Evolutionary conservation across 2,888 invertebrate species (phyloP).

Genomic region (Boloria euphrosyne): DNA sequence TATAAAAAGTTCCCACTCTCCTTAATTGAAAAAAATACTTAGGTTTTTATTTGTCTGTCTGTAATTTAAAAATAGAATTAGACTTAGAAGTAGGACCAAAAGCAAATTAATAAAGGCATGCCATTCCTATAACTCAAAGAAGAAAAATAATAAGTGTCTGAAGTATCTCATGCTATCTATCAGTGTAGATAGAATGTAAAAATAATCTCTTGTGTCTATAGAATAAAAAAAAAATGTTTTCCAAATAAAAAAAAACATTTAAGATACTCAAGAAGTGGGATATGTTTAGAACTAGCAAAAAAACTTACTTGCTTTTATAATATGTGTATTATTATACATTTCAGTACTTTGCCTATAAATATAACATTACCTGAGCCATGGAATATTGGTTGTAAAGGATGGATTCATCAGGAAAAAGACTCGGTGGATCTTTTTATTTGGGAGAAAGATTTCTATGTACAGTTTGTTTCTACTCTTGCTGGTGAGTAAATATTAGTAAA

Average conservation of each 20-base stretch:
- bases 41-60: too few relatives aligned
- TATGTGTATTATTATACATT: constrained; percentile 38
- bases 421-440: constrained; percentile 72
- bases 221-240: too few relatives aligned
- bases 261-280: background rate
- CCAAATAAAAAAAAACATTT: background rate
- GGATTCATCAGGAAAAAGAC: constrained; percentile 55
- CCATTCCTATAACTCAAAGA: too few relatives aligned
- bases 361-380: constrained; percentile 50
- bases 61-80: too few relatives aligned
- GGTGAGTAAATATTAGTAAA: constrained; percentile 51
- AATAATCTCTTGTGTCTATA: background rate
- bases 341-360: constrained; percentile 53
- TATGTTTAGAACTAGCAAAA: background rate
- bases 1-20: too few relatives aligned
- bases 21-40: too few relatives aligned
- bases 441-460: constrained; percentile 84
- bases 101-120: too few relatives aligned
- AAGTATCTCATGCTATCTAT: too few relatives aligned
- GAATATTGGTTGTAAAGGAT: constrained; percentile 53
- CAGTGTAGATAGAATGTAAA: too few relatives aligned
- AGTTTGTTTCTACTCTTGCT: constrained; percentile 74
- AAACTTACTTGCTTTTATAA: background rate
- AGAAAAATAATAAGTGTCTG: too few relatives aligned
- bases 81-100: too few relatives aligned